A percentile compares a stretch with the other conserved stretches of the same genome.
These are phyloP conservation scores for Habroteleia sp. DNA, from an alignment of 2,888 invertebrate species.

Conservation along the genomic window DNA sequence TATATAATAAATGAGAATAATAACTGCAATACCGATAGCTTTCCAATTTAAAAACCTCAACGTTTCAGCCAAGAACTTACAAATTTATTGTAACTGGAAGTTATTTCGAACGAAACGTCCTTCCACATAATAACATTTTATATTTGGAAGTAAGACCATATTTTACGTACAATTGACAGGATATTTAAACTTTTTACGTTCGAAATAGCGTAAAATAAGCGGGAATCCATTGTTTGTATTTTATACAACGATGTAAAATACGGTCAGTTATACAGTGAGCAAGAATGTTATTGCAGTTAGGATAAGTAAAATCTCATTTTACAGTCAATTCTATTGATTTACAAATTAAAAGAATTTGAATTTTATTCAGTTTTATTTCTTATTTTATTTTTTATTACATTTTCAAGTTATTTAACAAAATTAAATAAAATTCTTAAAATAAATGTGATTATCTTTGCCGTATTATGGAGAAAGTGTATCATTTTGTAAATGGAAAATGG, in stretches of 20 bases:
- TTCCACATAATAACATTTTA: conserved; percentile 20
- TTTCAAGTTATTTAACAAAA: conserved; percentile 37
- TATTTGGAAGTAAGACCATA: conserved; percentile 11
- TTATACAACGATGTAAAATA: conserved; percentile 18
- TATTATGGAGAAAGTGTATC: conserved; percentile 22
- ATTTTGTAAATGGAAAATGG: conserved; percentile 41
- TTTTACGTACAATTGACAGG: conserved; percentile 34
- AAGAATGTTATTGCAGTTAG: too few species aligned
- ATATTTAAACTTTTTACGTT: conserved; percentile 34
- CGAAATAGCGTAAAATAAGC: conserved; percentile 13
- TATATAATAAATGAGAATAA: conserved; percentile 3
- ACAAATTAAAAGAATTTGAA: too few species aligned
- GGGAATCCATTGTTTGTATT: conserved; percentile 10
- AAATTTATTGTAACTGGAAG: conserved; percentile 24
- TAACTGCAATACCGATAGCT: too few species aligned
- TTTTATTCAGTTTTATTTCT: too few species aligned
- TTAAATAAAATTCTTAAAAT: conserved; percentile 31
- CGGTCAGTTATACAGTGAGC: conserved; percentile 11
- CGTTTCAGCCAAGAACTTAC: too few species aligned
- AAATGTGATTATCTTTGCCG: conserved; percentile 36
- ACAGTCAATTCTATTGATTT: too few species aligned
- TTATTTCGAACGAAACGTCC: conserved; percentile 14
- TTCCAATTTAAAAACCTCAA: too few species aligned
- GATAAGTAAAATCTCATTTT: too few species aligned
- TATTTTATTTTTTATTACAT: too few species aligned